phyloP scores from a whole-genome alignment of 2,888 invertebrate genomes.

The Camptogramma bilineatum region DNA sequence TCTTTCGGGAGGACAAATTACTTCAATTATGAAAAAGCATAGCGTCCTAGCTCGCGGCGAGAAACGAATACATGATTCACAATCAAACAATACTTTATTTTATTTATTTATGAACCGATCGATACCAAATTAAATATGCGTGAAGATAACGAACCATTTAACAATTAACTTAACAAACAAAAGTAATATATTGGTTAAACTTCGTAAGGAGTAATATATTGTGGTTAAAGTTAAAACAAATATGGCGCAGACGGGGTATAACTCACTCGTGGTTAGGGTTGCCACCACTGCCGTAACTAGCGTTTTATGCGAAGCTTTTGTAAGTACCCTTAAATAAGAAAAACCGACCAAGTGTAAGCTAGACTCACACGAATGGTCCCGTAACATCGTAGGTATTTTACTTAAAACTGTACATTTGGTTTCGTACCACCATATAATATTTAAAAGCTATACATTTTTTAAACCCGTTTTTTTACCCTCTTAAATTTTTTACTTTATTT shows the following conservation, averaged over 20 bases:
- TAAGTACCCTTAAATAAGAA: no score
- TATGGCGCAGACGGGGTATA: slow-evolving; percentile 64
- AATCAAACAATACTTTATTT: slow-evolving; percentile 63
- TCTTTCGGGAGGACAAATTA: slow-evolving; percentile 35
- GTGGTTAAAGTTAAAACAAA: slow-evolving; percentile 81
- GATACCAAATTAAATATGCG: slow-evolving; percentile 76
- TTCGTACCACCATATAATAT: no score
- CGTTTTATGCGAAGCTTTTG: no score
- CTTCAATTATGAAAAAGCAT: slow-evolving; percentile 39
- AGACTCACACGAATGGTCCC: no score
- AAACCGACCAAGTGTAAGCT: no score
- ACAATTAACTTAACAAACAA: slow-evolving; percentile 86
- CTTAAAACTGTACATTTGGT: no score
- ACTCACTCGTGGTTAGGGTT: slow-evolving; percentile 49
- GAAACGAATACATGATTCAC: slow-evolving; percentile 77
- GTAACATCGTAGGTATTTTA: no score
- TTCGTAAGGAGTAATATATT: slow-evolving; percentile 39
- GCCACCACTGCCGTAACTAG: slow-evolving; percentile 57
- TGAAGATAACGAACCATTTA: slow-evolving; percentile 81
- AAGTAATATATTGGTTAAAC: slow-evolving; percentile 78
- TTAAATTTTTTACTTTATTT: no score
- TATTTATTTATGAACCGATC: slow-evolving; percentile 66
- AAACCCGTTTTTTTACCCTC: no score
- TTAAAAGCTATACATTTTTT: no score
- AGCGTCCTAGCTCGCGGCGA: slow-evolving; percentile 47